phyloP scores from a whole-genome alignment of 2,888 invertebrate genomes.

The Halictus quadricinctus region DNA sequence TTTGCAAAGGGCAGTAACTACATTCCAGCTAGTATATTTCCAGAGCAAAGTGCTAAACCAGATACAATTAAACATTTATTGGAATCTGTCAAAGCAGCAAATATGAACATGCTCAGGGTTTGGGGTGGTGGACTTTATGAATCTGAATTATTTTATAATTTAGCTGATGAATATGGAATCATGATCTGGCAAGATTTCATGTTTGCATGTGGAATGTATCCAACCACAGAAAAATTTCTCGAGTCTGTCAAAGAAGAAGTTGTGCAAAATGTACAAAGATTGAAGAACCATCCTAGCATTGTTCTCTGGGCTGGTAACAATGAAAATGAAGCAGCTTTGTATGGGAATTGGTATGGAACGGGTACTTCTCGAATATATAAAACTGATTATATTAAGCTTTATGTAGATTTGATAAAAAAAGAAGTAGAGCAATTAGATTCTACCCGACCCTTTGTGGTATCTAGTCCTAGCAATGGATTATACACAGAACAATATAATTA shows the following conservation, averaged over 20 bases:
- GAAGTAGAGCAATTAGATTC: slow-evolving; percentile 86
- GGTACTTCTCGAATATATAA: slow-evolving; percentile 85
- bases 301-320: slow-evolving; percentile 98
- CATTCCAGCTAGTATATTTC: slow-evolving; percentile 94
- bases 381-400: slow-evolving; percentile 91
- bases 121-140: slow-evolving; percentile 99
- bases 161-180: slow-evolving; percentile 94
- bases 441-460: slow-evolving; percentile 89
- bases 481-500: slow-evolving; percentile 89
- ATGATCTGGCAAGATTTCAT: slow-evolving; percentile 99
- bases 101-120: slow-evolving; percentile 97
- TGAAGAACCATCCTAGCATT: slow-evolving; percentile 94
- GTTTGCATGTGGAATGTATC: slow-evolving; percentile 98
- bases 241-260: slow-evolving; percentile 89
- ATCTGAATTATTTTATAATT: slow-evolving; percentile 92
- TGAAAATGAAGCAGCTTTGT: slow-evolving; percentile 96
- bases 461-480: slow-evolving; percentile 95
- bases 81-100: slow-evolving; percentile 87
- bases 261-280: slow-evolving; percentile 89
- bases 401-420: slow-evolving; percentile 89
- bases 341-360: slow-evolving; percentile 89
- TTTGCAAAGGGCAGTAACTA: slow-evolving; percentile 98
- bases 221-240: slow-evolving; percentile 88
- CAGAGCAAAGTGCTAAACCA: slow-evolving; percentile 87
- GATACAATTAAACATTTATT: slow-evolving; percentile 86